Evolutionary conservation across 2,113 vertebrate genomes (phyloP), one percentile per base, ranked within the genome.

Genomic region (Craseonycteris thonglongyai): DNA sequence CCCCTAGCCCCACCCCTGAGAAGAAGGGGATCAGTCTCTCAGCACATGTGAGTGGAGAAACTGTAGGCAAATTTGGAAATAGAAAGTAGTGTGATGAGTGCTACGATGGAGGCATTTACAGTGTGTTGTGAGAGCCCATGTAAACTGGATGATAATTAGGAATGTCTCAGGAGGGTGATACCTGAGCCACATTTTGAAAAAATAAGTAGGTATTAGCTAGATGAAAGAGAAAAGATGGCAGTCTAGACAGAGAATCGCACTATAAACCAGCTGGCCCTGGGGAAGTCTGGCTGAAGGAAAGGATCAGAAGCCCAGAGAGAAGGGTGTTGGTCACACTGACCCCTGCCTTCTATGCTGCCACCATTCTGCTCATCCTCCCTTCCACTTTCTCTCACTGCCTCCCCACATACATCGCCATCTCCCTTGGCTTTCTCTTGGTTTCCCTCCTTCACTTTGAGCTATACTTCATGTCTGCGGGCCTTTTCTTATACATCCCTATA

Each of bases 301-400:
- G 51, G 51, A 13, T 33, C 40, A 5, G 7, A 59, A 22, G 56
- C 30, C 26, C 35, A 6, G 51, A 18, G 26, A 38, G 26, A 6
- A 49, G 19, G 35, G n/a, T 1, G 0, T 2, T 30, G 11, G 40
- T 61, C 21, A 54, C 10, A 3, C 30, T 38, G 33, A 15, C 3
- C 56, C 10, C 30, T 78, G 51, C 30, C 9, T 2, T 14, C 61
- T 6, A 1, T 0, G 66, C 72, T 4, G 10, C 63, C 0, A 1
- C 68, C 42, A 28, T 3, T 15, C 69, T 59, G 49, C 42, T 54
- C 47, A 13, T 7, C 24, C 2, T 3, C 21, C 49, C 65, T 6
- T 10, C 14, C 22, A 2, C 1, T 24, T 28, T 47, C 49, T 59
- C 40, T 45, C n/a, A 7, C 22, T 49, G 75, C 19, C 10, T 14